phyloP scores from a whole-genome alignment of 2,113 vertebrate genomes.

The Actenoides hombroni region DNA sequence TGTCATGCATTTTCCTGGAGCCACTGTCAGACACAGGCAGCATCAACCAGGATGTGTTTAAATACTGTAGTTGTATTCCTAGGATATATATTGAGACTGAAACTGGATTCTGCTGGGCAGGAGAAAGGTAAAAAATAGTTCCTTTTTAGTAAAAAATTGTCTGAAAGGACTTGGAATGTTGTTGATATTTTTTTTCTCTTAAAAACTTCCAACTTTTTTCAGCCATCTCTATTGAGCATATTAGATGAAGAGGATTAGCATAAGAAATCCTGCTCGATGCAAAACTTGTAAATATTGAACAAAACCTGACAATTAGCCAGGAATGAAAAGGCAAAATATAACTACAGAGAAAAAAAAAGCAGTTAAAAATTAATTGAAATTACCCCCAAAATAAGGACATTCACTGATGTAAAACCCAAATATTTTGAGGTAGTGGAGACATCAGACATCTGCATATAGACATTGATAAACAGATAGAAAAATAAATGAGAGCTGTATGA shows the following conservation, averaged over 20 bases:
- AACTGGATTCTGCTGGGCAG: neutral
- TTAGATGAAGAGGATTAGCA: constrained; percentile 56
- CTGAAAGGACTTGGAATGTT: neutral
- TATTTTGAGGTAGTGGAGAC: neutral
- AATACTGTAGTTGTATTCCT: neutral
- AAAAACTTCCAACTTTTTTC: neutral
- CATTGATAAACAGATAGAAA: neutral
- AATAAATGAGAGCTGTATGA: neutral
- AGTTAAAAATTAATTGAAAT: constrained; percentile 54
- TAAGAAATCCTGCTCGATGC: constrained; percentile 33
- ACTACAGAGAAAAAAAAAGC: constrained; percentile 3
- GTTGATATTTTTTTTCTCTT: neutral
- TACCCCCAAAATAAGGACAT: neutral
- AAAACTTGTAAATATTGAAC: constrained; percentile 59
- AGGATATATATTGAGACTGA: neutral
- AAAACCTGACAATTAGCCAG: constrained; percentile 50
- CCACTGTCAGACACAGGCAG: neutral
- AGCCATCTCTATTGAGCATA: constrained; percentile 15
- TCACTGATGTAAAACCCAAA: constrained; percentile 1
- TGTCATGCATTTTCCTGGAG: neutral
- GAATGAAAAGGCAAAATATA: constrained; percentile 20
- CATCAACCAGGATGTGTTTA: neutral
- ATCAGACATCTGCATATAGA: neutral
- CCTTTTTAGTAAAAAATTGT: neutral
- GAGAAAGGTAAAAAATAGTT: neutral